Evolutionary conservation across 2,888 invertebrate species (phyloP).

Genomic region (Brachypterus glaber): DNA sequence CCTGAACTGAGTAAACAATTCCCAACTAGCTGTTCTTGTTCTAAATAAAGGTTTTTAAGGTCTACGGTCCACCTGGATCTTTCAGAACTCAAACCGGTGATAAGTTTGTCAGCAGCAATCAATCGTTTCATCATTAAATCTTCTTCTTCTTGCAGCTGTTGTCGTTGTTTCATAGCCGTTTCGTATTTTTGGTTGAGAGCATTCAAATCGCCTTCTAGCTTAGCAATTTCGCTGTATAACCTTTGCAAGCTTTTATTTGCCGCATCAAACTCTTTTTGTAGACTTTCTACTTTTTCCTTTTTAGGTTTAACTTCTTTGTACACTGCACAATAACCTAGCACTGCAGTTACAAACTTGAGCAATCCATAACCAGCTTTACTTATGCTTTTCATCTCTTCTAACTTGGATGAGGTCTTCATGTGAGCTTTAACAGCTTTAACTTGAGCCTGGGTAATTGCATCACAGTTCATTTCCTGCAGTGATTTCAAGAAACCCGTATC

Average conservation of each 20-base stretch:
- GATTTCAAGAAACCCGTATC: conserved; percentile 74
- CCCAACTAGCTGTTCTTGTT: conserved; percentile 67
- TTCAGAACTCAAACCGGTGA: conserved; percentile 78
- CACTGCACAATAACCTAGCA: conserved; percentile 81
- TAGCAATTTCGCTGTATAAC: conserved; percentile 62
- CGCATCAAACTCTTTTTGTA: conserved; percentile 62
- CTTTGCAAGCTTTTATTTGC: conserved; percentile 57
- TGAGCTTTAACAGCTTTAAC: conserved; percentile 61
- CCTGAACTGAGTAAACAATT: conserved; percentile 74
- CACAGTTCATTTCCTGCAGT: conserved; percentile 79
- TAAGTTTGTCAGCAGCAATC: conserved; percentile 78
- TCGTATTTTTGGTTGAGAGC: conserved; percentile 67
- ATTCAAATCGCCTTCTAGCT: conserved; percentile 60
- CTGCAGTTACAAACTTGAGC: conserved; percentile 76
- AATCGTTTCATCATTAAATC: conserved; percentile 71
- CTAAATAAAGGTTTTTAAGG: conserved; percentile 58
- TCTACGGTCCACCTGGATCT: conserved; percentile 73
- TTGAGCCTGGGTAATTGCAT: conserved; percentile 61
- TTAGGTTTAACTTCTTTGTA: conserved; percentile 79
- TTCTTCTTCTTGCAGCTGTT: conserved; percentile 69
- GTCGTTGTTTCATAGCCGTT: conserved; percentile 57
- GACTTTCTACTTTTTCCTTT: conserved; percentile 68
- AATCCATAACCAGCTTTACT: conserved; percentile 82
- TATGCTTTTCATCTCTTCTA: conserved; percentile 75
- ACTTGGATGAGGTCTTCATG: conserved; percentile 59